Conservation (phyloP, 2,888 invertebrate genomes). For the Litoditis marina region DNA sequence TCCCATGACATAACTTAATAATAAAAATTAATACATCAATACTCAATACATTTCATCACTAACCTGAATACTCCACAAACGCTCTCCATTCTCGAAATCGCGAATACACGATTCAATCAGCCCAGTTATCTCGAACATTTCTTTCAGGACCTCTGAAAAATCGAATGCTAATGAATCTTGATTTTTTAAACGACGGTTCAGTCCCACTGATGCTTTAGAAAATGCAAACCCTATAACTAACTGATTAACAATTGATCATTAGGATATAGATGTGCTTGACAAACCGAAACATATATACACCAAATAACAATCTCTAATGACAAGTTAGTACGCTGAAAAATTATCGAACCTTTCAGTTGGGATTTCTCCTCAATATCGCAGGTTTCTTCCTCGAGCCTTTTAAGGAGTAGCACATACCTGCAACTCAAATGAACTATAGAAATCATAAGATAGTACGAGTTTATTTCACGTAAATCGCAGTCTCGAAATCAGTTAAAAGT, state of each 20-base stretch:
- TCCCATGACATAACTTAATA: too few relatives aligned
- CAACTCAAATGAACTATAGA: neutral
- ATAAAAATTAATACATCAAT: too few relatives aligned
- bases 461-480: too few relatives aligned
- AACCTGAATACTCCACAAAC: constrained; percentile 26
- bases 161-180: neutral
- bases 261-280: too few relatives aligned
- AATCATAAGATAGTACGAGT: neutral
- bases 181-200: too few relatives aligned
- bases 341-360: constrained; percentile 2
- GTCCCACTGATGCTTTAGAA: too few relatives aligned
- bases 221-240: too few relatives aligned
- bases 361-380: neutral
- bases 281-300: too few relatives aligned
- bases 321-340: neutral
- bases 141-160: constrained; percentile 22
- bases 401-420: constrained; percentile 33
- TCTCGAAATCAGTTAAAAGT: too few relatives aligned
- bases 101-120: constrained; percentile 35
- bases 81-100: constrained; percentile 31
- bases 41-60: too few relatives aligned
- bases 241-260: too few relatives aligned
- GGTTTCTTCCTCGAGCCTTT: constrained; percentile 20
- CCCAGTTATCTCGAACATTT: constrained; percentile 26
- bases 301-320: too few relatives aligned